Base-by-base conservation (phyloP, 2,113 vertebrate genomes). In the Hepsetus odoe region DNA sequence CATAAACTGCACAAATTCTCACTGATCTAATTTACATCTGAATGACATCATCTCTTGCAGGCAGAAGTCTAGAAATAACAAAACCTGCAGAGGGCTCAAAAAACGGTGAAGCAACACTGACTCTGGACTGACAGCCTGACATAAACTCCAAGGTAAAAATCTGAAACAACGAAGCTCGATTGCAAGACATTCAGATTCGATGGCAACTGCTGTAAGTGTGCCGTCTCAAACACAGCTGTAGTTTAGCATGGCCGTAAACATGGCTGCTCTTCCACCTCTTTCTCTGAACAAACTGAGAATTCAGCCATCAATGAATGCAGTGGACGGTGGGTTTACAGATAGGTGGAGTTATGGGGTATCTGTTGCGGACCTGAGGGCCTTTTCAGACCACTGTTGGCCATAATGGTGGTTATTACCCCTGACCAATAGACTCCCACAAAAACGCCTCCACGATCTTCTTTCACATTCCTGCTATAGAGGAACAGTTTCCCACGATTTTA, bases 371-470 rank as follows among this genome's bases (percentile, higher is more conserved):
- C 74, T 20, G 53, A 12, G 56, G 38, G 70, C 74, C 79, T 81
- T 79, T 80, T 74, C 59, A 44, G 42, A 51, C 51, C 35, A 49
- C 76, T 56, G 46, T 58, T 33, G 49, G 24, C 59, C 80, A 55
- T 72, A 71, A 13, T n/a, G 51, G 28, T 22, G 58, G 46, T 80
- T 76, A 86, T 82, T 70, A 73, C 35, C 53, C 62, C 53, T 53
- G 40, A 76, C 64, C 78, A 32, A 74, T 51, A 77, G 22, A 76
- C 62, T 42, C 55, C 55, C 14, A 67, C 32, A 40, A 35, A 56
- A 80, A 74, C 51, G 26, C 10, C 67, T 22, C 22, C 22, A 35
- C 18, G 40, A 53, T 68, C 20, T 72, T 56, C n/a, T 65, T 26
- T 24, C n/a, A 79, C 59, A 81, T 64, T 80, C 42, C 53, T 53